Evolutionary conservation across 2,888 invertebrate species (phyloP), one percentile per base, ranked within the genome.

Genomic region (Cerastis rubricosa): DNA sequence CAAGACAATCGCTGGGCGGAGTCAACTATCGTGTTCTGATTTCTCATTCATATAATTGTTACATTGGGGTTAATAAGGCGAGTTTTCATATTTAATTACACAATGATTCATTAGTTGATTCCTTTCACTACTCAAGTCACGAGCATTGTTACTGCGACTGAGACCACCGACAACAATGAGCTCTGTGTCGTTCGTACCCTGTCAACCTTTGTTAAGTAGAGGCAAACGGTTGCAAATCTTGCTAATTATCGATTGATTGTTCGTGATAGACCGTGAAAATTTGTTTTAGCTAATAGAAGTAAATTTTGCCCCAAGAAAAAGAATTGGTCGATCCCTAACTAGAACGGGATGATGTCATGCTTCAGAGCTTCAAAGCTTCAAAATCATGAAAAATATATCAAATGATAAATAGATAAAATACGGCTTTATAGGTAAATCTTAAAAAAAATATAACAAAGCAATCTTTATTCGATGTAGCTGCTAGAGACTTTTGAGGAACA

Each of bases 71-170:
- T 94, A 94, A 92, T 92, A 92, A 92, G 91, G 76, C 89, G 85
- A 85, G 89, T 92, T 93, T 94, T 93, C 92, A 93, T 93, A 92
- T 92, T 89, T 93, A 94, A 94, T 93, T 92, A 90, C 91, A 92
- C 93, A 93, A 92, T 92, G 89, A 87, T 86, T 90, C 90, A 90
- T 93, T 92, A 91, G 88, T 84, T 76, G 89, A 90, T 92, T 90
- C 94, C 94, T 94, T 94, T 94, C 94, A 93, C 94, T 93, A 90
- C 84, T 87, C 74, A 71, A 87, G 85, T 71, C 81, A 75, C 81
- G 84, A 84, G 86, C 86, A 91, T 92, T 92, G 92, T 92, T 87
- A 81, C 74, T 87, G 88, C 85, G 86, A 89, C 76, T 67, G 80
- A n/a, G 49, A 49, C 65, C 57, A 49, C 84, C 80, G 85, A 88